Evolutionary conservation across 2,888 invertebrate genomes (phyloP), one percentile per base, ranked within the genome.

Genomic region (Lasioglossum marginatum): DNA sequence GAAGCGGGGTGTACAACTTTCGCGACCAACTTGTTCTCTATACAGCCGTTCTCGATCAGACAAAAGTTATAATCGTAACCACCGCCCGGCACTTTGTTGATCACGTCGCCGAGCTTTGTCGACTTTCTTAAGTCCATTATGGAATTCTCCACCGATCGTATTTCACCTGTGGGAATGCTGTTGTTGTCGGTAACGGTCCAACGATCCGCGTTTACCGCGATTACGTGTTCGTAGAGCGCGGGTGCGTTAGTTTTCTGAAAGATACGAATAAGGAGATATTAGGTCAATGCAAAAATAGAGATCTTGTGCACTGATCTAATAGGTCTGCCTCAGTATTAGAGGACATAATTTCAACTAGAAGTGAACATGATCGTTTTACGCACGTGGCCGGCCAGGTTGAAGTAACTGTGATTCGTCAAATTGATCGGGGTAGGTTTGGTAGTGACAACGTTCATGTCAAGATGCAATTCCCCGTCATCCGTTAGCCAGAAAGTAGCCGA

Each of bases 311-410:
- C 23, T 52, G 23, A 23, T 23, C 23, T 52, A 52, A 52, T 16
- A 8, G 19, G 12, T n/a, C 23, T 57, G 57, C n/a, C n/a, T n/a
- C n/a, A 4, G n/a, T n/a, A n/a, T n/a, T 57, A n/a, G n/a, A n/a
- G n/a, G 57, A 57, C 57, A 12, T 57, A 63, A 63, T 63, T 31
- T 31, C 16, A 63, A 31, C 31, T 31, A 31, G 31, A 31, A 31
- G 2, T 63, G 5, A 31, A 6, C 31, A 31, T 31, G n/a, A 31
- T 78, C 34, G 31, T 31, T 75, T 37, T 63, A 90, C 96, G 95
- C 93, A 97, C 97, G 95, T 99, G 98, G n/a, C 99, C 99, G 75
- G 97, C 98, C 66, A 99, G 96, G 95, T 99, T 99, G 95, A 99
- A 99, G 95, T 98, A 99, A 1, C 98, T 97, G 93, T 99, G 97